These are phyloP conservation scores for Iphiclides podalirius DNA, from an alignment of 2,888 invertebrate genomes.

Conservation along the genomic window DNA sequence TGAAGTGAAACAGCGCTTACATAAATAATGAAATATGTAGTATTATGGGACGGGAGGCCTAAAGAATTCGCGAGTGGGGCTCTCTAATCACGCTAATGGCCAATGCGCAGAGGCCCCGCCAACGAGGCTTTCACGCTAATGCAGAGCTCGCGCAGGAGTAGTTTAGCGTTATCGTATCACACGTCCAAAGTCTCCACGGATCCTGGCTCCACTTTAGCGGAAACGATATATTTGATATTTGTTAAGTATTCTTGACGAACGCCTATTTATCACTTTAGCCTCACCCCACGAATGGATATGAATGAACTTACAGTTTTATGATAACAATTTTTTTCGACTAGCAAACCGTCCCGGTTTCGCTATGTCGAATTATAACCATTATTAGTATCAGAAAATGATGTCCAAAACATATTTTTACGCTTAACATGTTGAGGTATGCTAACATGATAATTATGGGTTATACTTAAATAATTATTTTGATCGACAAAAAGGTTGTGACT, in stretches of 20 bases:
- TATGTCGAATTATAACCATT: no score
- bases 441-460: no score
- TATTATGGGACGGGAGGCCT: slow-evolving; percentile 77
- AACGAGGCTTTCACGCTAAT: slow-evolving; percentile 61
- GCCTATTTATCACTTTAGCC: no score
- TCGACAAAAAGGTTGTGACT: no score
- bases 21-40: slow-evolving; percentile 79
- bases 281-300: no score
- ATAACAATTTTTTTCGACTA: no score
- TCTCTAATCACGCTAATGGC: slow-evolving; percentile 80
- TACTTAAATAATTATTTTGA: no score
- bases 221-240: neutral
- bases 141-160: slow-evolving; percentile 63
- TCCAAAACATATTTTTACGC: no score
- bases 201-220: neutral
- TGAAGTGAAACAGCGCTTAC: slow-evolving; percentile 72
- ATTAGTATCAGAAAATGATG: no score
- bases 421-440: no score
- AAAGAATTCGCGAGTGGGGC: slow-evolving; percentile 71
- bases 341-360: no score
- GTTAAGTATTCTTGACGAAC: neutral
- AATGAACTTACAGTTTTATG: no score
- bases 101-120: slow-evolving; percentile 66
- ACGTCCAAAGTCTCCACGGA: slow-evolving; percentile 36
- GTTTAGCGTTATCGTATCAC: slow-evolving; percentile 63